Evolutionary conservation across 2,113 vertebrate species (phyloP).

Genomic region (Hiodon tergisus): DNA sequence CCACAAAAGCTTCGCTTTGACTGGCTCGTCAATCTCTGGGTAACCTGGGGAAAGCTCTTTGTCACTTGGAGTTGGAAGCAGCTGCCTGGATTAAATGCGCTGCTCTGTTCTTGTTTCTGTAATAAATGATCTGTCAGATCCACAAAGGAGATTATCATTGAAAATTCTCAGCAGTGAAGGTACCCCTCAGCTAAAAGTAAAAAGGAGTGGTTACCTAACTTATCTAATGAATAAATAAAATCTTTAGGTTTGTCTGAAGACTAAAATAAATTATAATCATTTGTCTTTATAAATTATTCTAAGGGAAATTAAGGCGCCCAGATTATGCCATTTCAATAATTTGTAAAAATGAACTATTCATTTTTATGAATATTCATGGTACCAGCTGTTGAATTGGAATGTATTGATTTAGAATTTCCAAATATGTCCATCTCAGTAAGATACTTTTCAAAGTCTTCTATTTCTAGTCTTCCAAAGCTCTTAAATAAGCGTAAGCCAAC

Average conservation of each 20-base stretch:
- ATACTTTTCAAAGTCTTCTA: no score
- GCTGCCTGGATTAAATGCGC: conserved; percentile 26
- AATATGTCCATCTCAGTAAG: neutral
- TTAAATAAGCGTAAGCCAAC: no score
- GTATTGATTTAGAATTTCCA: neutral
- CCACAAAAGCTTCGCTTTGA: conserved; percentile 22
- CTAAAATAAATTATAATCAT: no score
- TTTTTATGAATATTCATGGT: neutral
- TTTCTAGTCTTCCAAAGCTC: no score
- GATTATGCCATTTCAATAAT: neutral
- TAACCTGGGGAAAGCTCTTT: conserved; percentile 35
- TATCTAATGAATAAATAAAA: no score
- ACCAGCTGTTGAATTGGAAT: neutral
- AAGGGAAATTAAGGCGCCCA: neutral
- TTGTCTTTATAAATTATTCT: no score
- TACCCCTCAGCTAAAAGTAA: neutral
- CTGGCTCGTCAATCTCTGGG: conserved; percentile 35
- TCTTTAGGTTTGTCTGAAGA: no score
- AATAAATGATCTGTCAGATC: conserved; percentile 36
- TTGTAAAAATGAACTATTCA: neutral
- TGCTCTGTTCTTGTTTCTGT: conserved; percentile 35
- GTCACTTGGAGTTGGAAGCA: conserved; percentile 32
- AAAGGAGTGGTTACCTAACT: neutral
- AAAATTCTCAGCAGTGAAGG: conserved; percentile 22
- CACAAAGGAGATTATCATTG: conserved; percentile 33